phyloP scores from a whole-genome alignment of 2,888 invertebrate species.

The Leptopilina syphax region DNA sequence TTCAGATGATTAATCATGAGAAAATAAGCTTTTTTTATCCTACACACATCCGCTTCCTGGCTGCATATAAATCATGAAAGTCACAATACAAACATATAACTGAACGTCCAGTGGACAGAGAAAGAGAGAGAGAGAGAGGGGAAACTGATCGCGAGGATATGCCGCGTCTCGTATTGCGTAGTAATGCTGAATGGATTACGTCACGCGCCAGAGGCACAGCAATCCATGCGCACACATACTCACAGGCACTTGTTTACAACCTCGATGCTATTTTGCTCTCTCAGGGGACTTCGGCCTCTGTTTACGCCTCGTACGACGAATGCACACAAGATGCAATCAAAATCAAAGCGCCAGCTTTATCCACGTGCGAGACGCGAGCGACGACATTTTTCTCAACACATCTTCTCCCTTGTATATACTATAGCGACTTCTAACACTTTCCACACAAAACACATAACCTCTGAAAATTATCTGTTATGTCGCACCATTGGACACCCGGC shows the following conservation, averaged over 20 bases:
- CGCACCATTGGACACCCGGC: constrained; percentile 42
- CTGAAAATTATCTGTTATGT: too few relatives aligned
- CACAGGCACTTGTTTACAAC: constrained; percentile 51
- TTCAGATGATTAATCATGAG: constrained; percentile 12
- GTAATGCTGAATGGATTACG: constrained; percentile 72
- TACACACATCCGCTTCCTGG: background rate
- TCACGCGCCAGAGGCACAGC: constrained; percentile 60
- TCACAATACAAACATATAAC: background rate
- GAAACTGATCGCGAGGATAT: constrained; percentile 32
- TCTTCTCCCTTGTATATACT: background rate
- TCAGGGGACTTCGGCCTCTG: constrained; percentile 49
- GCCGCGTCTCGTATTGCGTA: constrained; percentile 68
- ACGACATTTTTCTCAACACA: constrained; percentile 19
- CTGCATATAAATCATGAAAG: background rate
- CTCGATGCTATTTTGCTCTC: constrained; percentile 44
- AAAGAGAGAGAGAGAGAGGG: constrained; percentile 28
- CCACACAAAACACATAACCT: constrained; percentile 37
- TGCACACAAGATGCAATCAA: constrained; percentile 48
- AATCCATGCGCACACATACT: constrained; percentile 21
- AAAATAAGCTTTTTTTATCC: background rate
- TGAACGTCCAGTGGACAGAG: background rate
- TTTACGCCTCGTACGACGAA: constrained; percentile 21
- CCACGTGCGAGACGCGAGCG: constrained; percentile 36
- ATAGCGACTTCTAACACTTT: constrained; percentile 46
- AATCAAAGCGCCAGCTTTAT: constrained; percentile 40